Evolutionary conservation across 2,797 vertebrate genomes (phyloP).

Genomic region (Bovichtus variegatus): DNA sequence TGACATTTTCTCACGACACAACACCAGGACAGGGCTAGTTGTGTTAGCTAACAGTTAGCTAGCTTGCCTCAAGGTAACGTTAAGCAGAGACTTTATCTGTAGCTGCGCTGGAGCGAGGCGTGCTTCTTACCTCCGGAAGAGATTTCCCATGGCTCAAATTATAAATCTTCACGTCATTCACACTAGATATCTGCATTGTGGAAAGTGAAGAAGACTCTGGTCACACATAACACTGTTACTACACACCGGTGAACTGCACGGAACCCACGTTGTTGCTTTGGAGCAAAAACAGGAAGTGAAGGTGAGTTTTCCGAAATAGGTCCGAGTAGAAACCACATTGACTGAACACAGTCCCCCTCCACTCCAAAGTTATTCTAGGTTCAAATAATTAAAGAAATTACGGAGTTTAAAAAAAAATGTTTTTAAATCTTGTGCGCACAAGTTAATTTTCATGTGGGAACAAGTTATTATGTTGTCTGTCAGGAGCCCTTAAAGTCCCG

Average conservation of each 20-base stretch:
- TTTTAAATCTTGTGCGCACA: too few species aligned
- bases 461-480: too few species aligned
- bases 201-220: rapidly evolving
- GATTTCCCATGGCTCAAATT: constrained; percentile 95
- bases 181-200: constrained; percentile 94
- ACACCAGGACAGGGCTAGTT: background rate
- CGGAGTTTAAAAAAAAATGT: too few species aligned
- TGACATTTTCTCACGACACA: background rate
- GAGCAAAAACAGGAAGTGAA: constrained; percentile 72
- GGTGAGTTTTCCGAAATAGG: constrained; percentile 5
- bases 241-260: background rate
- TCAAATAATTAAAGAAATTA: background rate
- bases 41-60: constrained; percentile 20
- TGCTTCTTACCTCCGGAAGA: constrained; percentile 92
- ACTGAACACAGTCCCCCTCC: background rate
- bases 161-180: constrained; percentile 98
- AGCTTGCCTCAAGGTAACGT: constrained; percentile 2
- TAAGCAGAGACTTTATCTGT: background rate
- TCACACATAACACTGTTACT: constrained; percentile 59
- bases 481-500: too few species aligned
- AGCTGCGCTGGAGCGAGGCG: rapidly evolving
- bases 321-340: constrained; percentile 51
- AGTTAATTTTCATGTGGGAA: too few species aligned
- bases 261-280: constrained; percentile 73
- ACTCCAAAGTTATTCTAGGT: too few species aligned